These are phyloP conservation scores for Drosophila willistoni DNA, from an alignment of 1,140 invertebrate genomes.

Conservation along the genomic window DNA sequence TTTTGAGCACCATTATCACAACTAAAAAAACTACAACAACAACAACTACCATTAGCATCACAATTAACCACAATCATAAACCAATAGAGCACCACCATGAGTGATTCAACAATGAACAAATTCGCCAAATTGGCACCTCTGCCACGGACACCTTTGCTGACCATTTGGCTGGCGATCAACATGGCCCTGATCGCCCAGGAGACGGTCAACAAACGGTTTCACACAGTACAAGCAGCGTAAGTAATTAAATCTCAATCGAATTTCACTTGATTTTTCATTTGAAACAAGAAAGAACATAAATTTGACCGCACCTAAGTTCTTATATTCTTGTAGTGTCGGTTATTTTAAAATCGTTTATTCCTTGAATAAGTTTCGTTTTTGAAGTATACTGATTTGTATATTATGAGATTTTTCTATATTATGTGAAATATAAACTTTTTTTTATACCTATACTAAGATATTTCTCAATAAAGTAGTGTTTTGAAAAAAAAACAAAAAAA, in stretches of 20 bases:
- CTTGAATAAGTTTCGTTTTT: too few relatives aligned
- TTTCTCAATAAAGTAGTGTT: too few relatives aligned
- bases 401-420: too few relatives aligned
- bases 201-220: conserved; percentile 67
- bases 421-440: too few relatives aligned
- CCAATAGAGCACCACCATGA: conserved; percentile 65
- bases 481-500: too few relatives aligned
- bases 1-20: conserved; percentile 2
- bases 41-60: neutral
- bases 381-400: too few relatives aligned
- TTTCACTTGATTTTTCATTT: too few relatives aligned
- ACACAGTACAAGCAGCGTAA: conserved; percentile 81
- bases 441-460: too few relatives aligned
- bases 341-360: too few relatives aligned
- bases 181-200: conserved; percentile 79
- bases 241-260: conserved; percentile 30
- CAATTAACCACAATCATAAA: conserved; percentile 13
- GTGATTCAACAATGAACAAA: conserved; percentile 79
- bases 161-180: conserved; percentile 81
- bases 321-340: too few relatives aligned
- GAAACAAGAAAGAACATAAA: too few relatives aligned
- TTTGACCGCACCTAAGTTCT: too few relatives aligned
- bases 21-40: neutral
- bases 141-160: conserved; percentile 72
- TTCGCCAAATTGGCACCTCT: conserved; percentile 67